These are phyloP conservation scores for Vireo griseus DNA, from an alignment of 2,797 vertebrate genomes.

Conservation along the genomic window DNA sequence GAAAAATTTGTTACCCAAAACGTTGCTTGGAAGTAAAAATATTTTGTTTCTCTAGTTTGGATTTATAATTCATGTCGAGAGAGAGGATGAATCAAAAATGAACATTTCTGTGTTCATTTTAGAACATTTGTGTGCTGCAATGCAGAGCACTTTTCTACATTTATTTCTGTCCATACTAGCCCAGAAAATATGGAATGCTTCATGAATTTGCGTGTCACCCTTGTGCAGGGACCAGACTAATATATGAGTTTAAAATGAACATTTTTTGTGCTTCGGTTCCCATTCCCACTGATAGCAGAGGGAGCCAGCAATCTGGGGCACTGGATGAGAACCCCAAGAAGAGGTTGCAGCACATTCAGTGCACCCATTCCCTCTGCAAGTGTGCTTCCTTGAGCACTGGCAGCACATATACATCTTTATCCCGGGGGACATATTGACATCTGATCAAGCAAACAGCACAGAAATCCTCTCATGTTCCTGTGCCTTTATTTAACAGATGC, in stretches of 20 bases:
- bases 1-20: not conserved
- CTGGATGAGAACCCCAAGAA: not conserved
- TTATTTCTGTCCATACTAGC: not conserved
- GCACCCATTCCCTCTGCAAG: not conserved
- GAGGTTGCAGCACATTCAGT: not conserved
- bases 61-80: not conserved
- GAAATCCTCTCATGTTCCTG: not conserved
- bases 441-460: not conserved
- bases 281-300: not conserved
- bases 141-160: not conserved
- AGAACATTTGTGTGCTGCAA: not conserved
- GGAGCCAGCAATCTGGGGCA: not conserved
- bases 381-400: not conserved
- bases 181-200: constrained; percentile 18
- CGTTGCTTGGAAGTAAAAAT: not conserved
- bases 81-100: not conserved
- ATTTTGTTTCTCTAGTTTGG: not conserved
- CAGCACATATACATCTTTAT: not conserved
- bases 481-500: not conserved
- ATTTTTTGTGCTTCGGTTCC: not conserved
- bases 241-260: not conserved
- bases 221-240: constrained; percentile 63
- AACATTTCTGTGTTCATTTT: not conserved
- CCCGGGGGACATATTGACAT: not conserved
- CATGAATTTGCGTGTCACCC: constrained; percentile 65